phyloP scores from a whole-genome alignment of 2,797 vertebrate species.

The Leptodactylus fallax region DNA sequence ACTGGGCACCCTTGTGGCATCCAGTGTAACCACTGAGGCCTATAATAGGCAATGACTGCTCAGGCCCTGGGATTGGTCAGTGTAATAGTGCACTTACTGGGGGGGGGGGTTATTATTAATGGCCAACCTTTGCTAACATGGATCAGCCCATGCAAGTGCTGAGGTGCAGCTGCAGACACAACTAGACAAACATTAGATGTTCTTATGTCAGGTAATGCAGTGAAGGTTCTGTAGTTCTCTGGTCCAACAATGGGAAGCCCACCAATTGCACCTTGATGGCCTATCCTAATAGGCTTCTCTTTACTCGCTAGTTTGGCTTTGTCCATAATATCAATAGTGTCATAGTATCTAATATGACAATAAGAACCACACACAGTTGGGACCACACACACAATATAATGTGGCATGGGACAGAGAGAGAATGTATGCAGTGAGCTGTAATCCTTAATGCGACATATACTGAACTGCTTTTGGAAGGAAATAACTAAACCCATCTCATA shows the following conservation, averaged over 20 bases:
- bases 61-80: no score
- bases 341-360: not conserved
- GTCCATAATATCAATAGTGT: not conserved
- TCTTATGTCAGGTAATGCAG: not conserved
- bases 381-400: conserved; percentile 21
- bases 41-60: no score
- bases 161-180: not conserved
- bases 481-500: conserved; percentile 33
- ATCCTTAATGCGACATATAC: conserved; percentile 27
- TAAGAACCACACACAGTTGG: not conserved
- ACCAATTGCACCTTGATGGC: not conserved
- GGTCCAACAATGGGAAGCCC: not conserved
- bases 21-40: no score
- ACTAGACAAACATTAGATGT: not conserved
- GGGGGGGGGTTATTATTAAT: not conserved
- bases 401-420: not conserved
- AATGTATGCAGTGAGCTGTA: not conserved
- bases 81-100: no score
- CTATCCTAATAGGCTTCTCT: not conserved
- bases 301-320: not conserved
- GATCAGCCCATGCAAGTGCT: not conserved
- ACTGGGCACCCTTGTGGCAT: no score
- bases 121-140: not conserved
- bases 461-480: conserved; percentile 44
- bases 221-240: not conserved